Evolutionary conservation across 2,113 vertebrate species (phyloP).

Genomic region (Heteronetta atricapilla): DNA sequence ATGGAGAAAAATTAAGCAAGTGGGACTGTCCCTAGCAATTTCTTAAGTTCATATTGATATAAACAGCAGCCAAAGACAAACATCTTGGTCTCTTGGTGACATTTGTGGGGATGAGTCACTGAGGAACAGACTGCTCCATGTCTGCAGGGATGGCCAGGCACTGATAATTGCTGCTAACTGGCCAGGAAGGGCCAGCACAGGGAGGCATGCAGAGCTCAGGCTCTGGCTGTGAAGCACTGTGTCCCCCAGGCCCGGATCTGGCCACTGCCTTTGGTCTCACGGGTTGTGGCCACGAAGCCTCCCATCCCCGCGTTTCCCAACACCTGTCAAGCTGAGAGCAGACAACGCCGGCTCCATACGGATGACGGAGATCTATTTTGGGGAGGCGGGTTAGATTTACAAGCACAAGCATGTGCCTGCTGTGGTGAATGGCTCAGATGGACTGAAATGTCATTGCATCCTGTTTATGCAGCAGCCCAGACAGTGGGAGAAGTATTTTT

Average conservation of each 20-base stretch:
- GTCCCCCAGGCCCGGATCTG: not conserved
- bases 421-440: not conserved
- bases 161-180: not conserved
- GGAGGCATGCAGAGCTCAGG: not conserved
- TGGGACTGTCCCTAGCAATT: not conserved
- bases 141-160: not conserved
- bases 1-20: not conserved
- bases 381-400: not conserved
- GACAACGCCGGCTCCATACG: not conserved
- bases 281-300: rapidly evolving
- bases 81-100: not conserved
- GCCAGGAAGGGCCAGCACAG: not conserved
- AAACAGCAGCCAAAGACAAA: not conserved
- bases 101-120: not conserved
- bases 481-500: slow-evolving; percentile 35
- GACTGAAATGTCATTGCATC: slow-evolving; percentile 49
- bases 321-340: not conserved
- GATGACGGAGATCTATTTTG: not conserved
- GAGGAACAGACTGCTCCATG: not conserved
- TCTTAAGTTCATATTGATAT: not conserved
- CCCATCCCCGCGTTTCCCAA: rapidly evolving
- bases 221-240: not conserved
- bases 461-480: slow-evolving; percentile 53
- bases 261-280: not conserved
- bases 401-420: not conserved